Evolutionary conservation across 2,888 invertebrate species (phyloP), one percentile per base, ranked within the genome.

Genomic region (Neoaliturus tenellus): DNA sequence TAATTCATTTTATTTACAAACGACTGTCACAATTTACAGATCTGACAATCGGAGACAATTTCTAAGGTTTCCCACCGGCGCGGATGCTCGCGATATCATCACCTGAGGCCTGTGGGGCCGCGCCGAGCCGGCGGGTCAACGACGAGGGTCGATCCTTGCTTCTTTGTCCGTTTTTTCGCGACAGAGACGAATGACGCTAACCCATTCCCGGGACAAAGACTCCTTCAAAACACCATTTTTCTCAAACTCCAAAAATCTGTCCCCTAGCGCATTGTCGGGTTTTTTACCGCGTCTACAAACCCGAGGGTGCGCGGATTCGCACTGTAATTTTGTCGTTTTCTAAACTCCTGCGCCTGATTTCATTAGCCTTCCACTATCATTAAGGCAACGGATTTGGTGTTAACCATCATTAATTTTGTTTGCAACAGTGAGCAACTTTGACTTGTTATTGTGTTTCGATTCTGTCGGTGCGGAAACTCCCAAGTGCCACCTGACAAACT

Each of bases 201-300:
- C 78, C 78, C 78, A 78, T 78, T 78, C 78, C 0, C 25, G 55
- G 55, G 55, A 78, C 78, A 78, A 78, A 78, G 78, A 51, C 51
- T 51, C 51, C 51, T 78, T 78, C 78, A 78, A 78, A 78, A 78
- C 78, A 78, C 51, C 78, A 78, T 78, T 78, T 78, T 78, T 78
- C 55, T 55, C 78, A 55, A 71, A 51, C 55, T 78, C 55, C 48
- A 35, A 78, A 78, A 78, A 33, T 71, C 78, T 55, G 78, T 23
- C 33, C 51, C 78, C 55, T 17, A 25, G 51, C 62, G 55, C 55
- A 51, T 78, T 55, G 78, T 55, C 39, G 67, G 23, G 62, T 71
- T 71, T 71, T 71, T 71, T 71, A 28, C 78, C 55, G 35, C 35
- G 25, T 41, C 44, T 75, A 48, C 73, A 33, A 23, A 23, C 8